phyloP scores from a whole-genome alignment of 2,888 invertebrate genomes.

The Cheilosia urbana region DNA sequence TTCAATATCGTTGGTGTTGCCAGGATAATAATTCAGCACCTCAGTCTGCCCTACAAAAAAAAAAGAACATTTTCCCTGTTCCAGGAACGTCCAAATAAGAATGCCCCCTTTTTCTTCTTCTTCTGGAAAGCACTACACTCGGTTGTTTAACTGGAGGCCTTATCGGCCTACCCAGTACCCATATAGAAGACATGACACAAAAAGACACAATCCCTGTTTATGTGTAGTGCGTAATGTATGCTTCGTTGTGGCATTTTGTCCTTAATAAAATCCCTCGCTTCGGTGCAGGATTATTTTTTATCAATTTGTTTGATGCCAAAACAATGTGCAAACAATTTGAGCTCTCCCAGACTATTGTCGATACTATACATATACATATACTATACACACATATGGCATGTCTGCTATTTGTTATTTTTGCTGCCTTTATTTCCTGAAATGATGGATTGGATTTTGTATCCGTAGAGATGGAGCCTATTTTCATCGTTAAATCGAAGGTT shows the following conservation, averaged over 20 bases:
- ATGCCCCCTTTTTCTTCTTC: not conserved
- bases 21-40: slow-evolving; percentile 12
- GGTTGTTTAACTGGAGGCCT: slow-evolving; percentile 19
- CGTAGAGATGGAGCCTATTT: slow-evolving; percentile 31
- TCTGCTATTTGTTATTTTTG: slow-evolving; percentile 23
- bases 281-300: slow-evolving; percentile 61
- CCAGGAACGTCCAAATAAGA: slow-evolving; percentile 50
- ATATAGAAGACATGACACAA: slow-evolving; percentile 10
- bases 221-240: slow-evolving; percentile 12
- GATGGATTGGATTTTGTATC: slow-evolving; percentile 47
- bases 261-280: slow-evolving; percentile 58
- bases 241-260: slow-evolving; percentile 51
- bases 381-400: not conserved
- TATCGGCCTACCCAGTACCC: slow-evolving; percentile 39
- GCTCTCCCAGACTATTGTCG: not conserved
- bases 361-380: not conserved
- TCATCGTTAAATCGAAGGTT: slow-evolving; percentile 55
- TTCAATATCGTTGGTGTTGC: not conserved
- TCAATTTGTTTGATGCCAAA: slow-evolving; percentile 68
- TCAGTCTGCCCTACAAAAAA: not conserved
- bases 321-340: slow-evolving; percentile 62
- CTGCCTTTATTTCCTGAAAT: slow-evolving; percentile 45
- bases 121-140: slow-evolving; percentile 18
- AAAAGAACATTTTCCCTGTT: slow-evolving; percentile 12
- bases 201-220: slow-evolving; percentile 21